Evolutionary conservation across 2,797 vertebrate genomes (phyloP), one percentile per base, ranked within the genome.

Genomic region (Apodemus agrarius): DNA sequence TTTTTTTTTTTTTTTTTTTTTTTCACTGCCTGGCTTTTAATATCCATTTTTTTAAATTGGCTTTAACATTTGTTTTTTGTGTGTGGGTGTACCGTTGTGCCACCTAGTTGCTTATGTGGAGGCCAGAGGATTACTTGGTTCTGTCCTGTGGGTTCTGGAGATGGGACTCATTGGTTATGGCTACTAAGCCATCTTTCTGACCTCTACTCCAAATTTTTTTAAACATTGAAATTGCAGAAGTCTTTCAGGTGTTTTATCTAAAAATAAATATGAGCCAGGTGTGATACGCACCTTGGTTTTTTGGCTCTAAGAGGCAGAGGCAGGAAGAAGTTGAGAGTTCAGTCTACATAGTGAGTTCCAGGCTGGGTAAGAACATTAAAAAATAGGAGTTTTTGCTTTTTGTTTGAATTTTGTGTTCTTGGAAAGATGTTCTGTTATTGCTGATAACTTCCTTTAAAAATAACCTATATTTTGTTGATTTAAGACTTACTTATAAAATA

Each of bases 141-240:
- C 21, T 83, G 24, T 43, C 57, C 46, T 37, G 29, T n/a, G 43
- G 31, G 24, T 67, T 49, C 63, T 67, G 5, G 61, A 8, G 40
- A 21, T 34, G 19, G 52, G 63, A 85, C 21, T 49, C 61, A 46
- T 65, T n/a, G 19, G 26, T 11, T 65, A 54, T 72, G 34, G 46
- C 65, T 52, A n/a, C 84, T 86, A n/a, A 16, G 46, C 84, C 29
- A 49, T 63, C 40, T 49, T 46, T 21, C 34, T 54, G 21, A 14
- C 8, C 17, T n/a, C 31, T 22, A 3, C 63, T 67, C 21, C 52
- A 16, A 49, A 4, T n/a, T n/a, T 79, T 85, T 91, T 90, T 52
- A 91, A 95, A 93, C 43, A 91, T 57, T 84, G 89, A 87, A 93
- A 54, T 91, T 90, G 52, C 74, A 89, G 57, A 91, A 76, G 11